Conservation (phyloP, 2,113 vertebrate species). For the Hydrolagus affinis region DNA sequence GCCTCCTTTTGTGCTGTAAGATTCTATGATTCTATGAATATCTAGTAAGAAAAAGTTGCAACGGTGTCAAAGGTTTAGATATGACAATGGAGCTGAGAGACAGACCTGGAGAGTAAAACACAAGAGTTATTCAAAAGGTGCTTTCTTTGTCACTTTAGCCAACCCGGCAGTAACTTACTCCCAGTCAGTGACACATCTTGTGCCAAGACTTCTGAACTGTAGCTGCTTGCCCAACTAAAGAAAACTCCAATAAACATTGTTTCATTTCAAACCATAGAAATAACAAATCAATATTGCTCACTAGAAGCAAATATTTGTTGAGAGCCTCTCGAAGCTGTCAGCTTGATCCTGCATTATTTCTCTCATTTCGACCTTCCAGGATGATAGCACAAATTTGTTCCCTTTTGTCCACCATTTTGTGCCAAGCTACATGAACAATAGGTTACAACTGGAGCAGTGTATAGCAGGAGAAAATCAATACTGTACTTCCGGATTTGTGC, state of each 20-base stretch:
- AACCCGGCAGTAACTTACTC: neutral
- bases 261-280: neutral
- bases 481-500: slow-evolving; percentile 13
- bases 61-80: neutral
- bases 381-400: too few species aligned
- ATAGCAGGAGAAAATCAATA: slow-evolving; percentile 6
- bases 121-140: neutral
- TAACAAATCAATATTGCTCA: neutral
- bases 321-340: neutral
- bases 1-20: too few species aligned
- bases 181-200: neutral
- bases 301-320: neutral
- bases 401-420: neutral
- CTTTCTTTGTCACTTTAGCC: neutral
- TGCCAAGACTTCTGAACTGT: neutral
- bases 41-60: neutral
- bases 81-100: neutral
- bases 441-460: neutral
- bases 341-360: fast-evolving
- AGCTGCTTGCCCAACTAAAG: neutral
- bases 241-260: neutral
- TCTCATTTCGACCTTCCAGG: neutral
- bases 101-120: neutral
- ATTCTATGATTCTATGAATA: too few species aligned
- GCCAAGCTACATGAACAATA: neutral